These are phyloP conservation scores for Dinomys branickii DNA, from an alignment of 2,113 vertebrate species.

Conservation along the genomic window DNA sequence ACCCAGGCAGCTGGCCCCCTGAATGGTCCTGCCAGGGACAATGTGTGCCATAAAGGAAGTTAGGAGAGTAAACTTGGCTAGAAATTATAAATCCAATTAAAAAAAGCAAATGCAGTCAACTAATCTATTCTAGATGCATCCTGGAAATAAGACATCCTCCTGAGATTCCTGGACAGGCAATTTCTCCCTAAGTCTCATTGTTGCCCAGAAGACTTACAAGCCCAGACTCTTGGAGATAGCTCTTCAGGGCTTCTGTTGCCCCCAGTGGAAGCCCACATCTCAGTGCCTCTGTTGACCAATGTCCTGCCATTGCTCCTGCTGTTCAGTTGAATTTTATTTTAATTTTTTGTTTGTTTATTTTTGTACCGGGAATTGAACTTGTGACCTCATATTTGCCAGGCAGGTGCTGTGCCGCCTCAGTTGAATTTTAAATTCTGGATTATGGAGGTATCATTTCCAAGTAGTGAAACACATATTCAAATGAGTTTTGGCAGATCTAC, in stretches of 20 bases:
- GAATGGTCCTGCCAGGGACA: background rate
- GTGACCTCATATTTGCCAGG: too few relatives aligned
- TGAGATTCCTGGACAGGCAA: background rate
- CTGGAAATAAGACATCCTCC: background rate
- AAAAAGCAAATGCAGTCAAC: background rate
- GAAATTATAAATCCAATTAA: background rate
- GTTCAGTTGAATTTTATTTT: background rate
- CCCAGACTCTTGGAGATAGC: background rate
- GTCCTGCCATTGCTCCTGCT: background rate
- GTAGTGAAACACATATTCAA: background rate
- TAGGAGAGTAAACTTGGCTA: background rate
- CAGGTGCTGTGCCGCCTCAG: background rate
- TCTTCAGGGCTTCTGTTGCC: background rate
- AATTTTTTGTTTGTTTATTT: too few relatives aligned
- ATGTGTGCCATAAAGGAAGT: background rate
- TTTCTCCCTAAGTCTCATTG: background rate
- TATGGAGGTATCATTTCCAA: background rate
- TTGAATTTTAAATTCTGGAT: background rate
- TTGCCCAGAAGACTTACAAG: background rate
- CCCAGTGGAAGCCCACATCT: background rate
- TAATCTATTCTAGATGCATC: background rate
- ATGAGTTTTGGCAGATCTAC: background rate
- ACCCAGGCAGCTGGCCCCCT: background rate
- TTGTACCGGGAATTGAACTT: too few relatives aligned
- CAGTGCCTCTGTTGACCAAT: accelerated